phyloP scores from a whole-genome alignment of 35 echinoderm and acorn worm genomes.

The Strongylocentrotus purpuratus region DNA sequence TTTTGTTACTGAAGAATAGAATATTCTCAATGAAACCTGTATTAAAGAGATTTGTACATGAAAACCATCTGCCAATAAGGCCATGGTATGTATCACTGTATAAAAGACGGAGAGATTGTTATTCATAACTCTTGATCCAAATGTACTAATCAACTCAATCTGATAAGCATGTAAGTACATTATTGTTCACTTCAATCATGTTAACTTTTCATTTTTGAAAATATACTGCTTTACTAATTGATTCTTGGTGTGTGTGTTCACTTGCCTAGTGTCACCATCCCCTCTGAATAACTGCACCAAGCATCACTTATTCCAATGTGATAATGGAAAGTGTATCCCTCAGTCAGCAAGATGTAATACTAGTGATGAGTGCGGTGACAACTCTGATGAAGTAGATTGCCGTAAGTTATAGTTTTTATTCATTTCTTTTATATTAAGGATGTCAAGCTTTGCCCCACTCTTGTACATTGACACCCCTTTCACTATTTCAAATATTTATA shows the following conservation, averaged over 20 bases:
- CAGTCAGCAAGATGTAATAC: conserved; percentile 51
- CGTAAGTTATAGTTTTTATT: conserved; percentile 49
- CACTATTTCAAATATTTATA: no score
- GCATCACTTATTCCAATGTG: conserved; percentile 66
- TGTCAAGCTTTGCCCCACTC: background rate
- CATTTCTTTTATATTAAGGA: background rate
- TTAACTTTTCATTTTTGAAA: background rate
- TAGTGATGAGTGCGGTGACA: conserved; percentile 74
- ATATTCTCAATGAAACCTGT: no score
- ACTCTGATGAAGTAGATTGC: conserved; percentile 78
- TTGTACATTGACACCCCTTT: no score
- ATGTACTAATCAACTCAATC: background rate
- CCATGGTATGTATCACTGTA: no score
- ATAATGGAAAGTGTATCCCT: conserved; percentile 60
- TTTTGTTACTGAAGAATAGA: no score
- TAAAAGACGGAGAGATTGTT: no score
- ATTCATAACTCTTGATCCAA: no score
- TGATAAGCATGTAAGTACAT: background rate
- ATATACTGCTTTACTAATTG: background rate
- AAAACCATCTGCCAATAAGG: no score
- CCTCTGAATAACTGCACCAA: conserved; percentile 32
- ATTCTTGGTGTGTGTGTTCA: no score
- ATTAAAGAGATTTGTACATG: no score
- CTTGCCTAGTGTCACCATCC: background rate
- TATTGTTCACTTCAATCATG: background rate